Percentiles rank a stretch among this genome's conserved stretches.
Conservation (phyloP, 2,888 invertebrate genomes). For the Epiblema foenella region DNA sequence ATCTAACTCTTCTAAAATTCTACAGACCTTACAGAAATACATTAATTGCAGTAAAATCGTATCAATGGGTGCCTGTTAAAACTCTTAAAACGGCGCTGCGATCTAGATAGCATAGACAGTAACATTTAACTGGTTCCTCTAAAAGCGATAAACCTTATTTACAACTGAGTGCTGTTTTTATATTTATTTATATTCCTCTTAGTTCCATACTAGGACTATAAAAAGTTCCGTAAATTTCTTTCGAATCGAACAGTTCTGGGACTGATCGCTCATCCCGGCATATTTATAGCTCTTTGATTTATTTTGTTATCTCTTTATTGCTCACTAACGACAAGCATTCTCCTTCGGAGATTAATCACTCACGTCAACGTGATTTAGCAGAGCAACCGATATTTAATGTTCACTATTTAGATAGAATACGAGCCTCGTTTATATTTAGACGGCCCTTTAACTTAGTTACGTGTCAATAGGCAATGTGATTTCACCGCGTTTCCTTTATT, state of each 20-base stretch:
- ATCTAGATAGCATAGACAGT: slow-evolving; percentile 59
- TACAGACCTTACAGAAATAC: background rate
- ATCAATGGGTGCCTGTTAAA: slow-evolving; percentile 34
- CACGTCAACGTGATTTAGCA: slow-evolving; percentile 83
- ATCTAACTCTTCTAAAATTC: background rate
- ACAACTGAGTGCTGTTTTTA: slow-evolving; percentile 71
- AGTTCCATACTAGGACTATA: slow-evolving; percentile 72
- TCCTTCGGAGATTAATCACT: slow-evolving; percentile 82
- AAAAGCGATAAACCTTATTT: slow-evolving; percentile 77
- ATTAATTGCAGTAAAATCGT: background rate
- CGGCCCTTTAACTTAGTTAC: slow-evolving; percentile 67
- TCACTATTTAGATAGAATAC: slow-evolving; percentile 79
- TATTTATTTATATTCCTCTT: slow-evolving; percentile 74
- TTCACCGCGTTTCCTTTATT: slow-evolving; percentile 54
- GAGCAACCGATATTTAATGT: slow-evolving; percentile 83
- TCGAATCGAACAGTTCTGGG: slow-evolving; percentile 73
- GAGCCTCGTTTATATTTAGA: slow-evolving; percentile 77
- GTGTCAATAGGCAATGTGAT: slow-evolving; percentile 68
- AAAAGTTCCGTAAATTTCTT: slow-evolving; percentile 79
- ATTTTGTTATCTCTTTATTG: slow-evolving; percentile 85
- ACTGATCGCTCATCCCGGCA: slow-evolving; percentile 79
- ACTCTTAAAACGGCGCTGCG: slow-evolving; percentile 46
- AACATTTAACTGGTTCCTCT: slow-evolving; percentile 61
- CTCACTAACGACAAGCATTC: slow-evolving; percentile 82
- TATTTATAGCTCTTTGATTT: slow-evolving; percentile 84